phyloP scores from a whole-genome alignment of 2,888 invertebrate species.

The Thereva nobilitata region DNA sequence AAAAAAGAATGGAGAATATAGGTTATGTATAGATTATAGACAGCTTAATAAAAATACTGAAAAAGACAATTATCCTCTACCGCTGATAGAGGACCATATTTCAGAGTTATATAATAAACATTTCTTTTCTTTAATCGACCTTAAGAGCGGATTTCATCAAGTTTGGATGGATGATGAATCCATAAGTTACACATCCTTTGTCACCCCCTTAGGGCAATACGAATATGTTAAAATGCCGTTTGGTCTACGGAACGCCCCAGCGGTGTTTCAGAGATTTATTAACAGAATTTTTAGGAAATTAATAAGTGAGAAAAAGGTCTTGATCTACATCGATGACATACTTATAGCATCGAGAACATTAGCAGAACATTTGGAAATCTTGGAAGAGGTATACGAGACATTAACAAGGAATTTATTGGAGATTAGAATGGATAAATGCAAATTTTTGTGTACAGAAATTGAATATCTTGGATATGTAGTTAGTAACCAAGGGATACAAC shows the following conservation, averaged over 20 bases:
- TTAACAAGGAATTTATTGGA: background rate
- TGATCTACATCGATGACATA: slow-evolving; percentile 45
- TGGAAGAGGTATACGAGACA: too few species aligned
- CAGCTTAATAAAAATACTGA: slow-evolving; percentile 39
- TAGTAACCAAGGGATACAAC: too few species aligned
- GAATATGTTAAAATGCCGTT: slow-evolving; percentile 42
- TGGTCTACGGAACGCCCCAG: slow-evolving; percentile 40
- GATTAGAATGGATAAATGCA: slow-evolving; percentile 37
- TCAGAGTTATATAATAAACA: slow-evolving; percentile 40
- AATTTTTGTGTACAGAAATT: too few species aligned
- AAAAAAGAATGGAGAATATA: slow-evolving; percentile 41
- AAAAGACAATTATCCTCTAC: slow-evolving; percentile 41
- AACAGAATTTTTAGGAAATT: slow-evolving; percentile 41
- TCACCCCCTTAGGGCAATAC: slow-evolving; percentile 42
- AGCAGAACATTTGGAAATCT: slow-evolving; percentile 37
- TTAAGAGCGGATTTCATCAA: slow-evolving; percentile 43
- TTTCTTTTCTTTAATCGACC: slow-evolving; percentile 42
- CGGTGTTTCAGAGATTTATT: slow-evolving; percentile 41
- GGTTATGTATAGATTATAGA: slow-evolving; percentile 43
- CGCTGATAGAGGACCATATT: slow-evolving; percentile 41
- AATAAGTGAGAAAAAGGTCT: slow-evolving; percentile 39
- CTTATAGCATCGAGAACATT: slow-evolving; percentile 37
- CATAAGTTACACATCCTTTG: slow-evolving; percentile 43
- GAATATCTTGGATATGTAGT: too few species aligned
- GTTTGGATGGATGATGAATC: slow-evolving; percentile 39